Conservation (phyloP, 2,113 vertebrate species). For the Oncorhynchus nerka region DNA sequence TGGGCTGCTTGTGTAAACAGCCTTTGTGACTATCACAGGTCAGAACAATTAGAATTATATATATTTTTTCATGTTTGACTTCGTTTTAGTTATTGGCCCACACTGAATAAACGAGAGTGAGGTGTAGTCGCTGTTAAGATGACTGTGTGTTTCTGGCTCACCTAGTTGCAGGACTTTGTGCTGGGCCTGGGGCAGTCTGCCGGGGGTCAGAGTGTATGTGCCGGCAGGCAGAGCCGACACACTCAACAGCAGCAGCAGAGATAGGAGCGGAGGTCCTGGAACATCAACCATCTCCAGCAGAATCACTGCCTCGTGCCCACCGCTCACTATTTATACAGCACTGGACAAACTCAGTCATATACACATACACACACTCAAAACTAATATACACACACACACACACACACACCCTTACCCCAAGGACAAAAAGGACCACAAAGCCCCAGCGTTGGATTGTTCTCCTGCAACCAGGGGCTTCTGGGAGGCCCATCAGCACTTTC, state of each 20-base stretch:
- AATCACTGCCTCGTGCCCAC: constrained; percentile 32
- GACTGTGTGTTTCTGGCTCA: constrained; percentile 42
- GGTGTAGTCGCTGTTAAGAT: no score
- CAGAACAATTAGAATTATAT: no score
- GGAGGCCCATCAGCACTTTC: constrained; percentile 68
- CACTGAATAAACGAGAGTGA: no score
- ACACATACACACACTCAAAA: constrained; percentile 8
- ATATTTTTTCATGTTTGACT: no score
- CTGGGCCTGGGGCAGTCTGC: constrained; percentile 38
- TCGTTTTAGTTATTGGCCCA: no score
- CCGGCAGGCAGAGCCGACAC: constrained; percentile 54
- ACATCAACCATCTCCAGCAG: constrained; percentile 60
- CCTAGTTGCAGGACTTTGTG: constrained; percentile 69
- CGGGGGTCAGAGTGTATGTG: constrained; percentile 53
- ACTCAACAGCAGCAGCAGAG: constrained; percentile 57
- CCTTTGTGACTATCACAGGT: no score
- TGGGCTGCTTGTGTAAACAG: no score
- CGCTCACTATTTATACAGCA: constrained; percentile 61
- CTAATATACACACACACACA: background rate
- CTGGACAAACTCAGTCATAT: constrained; percentile 17
- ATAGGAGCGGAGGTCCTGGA: constrained; percentile 49
- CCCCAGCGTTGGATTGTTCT: constrained; percentile 66
- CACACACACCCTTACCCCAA: constrained; percentile 7
- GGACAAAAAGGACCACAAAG: constrained; percentile 66
- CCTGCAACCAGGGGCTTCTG: constrained; percentile 38